These are phyloP conservation scores for Sialis fuliginosa DNA, from an alignment of 2,888 invertebrate species.

Conservation along the genomic window DNA sequence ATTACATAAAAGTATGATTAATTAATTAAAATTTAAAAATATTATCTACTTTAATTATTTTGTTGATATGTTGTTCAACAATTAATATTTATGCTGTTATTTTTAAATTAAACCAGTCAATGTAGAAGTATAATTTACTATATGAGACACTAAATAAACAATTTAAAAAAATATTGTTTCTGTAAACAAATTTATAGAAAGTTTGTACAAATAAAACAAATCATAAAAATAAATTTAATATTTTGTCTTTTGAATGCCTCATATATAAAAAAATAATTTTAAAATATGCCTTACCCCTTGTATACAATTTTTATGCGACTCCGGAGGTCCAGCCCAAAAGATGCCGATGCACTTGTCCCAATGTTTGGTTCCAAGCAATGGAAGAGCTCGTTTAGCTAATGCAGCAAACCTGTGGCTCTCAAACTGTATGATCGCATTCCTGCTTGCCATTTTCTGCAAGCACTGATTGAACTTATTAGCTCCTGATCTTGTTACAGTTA, in stretches of 20 bases:
- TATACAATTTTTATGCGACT: slow-evolving; percentile 14
- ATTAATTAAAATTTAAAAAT: too few species aligned
- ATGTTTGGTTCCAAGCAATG: slow-evolving; percentile 22
- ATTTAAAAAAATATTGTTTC: too few species aligned
- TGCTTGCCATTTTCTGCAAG: slow-evolving; percentile 12
- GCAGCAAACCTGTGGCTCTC: slow-evolving; percentile 48
- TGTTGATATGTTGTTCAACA: too few species aligned
- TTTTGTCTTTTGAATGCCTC: background rate
- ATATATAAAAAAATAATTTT: background rate
- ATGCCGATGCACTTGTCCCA: slow-evolving; percentile 16
- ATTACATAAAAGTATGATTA: too few species aligned
- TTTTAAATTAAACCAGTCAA: too few species aligned
- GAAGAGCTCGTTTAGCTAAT: slow-evolving; percentile 33
- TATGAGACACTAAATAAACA: too few species aligned
- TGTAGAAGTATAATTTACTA: too few species aligned
- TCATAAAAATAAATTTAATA: background rate
- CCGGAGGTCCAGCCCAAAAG: slow-evolving; percentile 16
- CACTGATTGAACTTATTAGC: background rate
- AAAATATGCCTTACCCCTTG: slow-evolving; percentile 14
- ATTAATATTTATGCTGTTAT: too few species aligned
- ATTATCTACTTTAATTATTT: too few species aligned
- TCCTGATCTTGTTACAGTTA: slow-evolving; percentile 1
- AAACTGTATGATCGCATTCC: slow-evolving; percentile 58
- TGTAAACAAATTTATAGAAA: too few species aligned
- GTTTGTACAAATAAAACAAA: background rate